Conservation (phyloP, 1,140 invertebrate genomes). For the Psix sp. region DNA sequence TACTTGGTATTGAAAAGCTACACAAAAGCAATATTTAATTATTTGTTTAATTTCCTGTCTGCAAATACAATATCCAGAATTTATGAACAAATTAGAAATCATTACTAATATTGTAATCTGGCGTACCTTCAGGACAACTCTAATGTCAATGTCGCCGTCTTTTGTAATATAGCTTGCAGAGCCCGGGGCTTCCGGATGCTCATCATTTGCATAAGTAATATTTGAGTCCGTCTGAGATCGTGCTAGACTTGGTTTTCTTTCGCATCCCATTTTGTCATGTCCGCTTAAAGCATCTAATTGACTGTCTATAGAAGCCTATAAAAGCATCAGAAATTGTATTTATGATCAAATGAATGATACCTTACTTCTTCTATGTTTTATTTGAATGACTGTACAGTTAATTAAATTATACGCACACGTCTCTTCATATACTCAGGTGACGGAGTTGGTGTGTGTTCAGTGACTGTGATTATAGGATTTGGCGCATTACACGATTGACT, state of each 20-base stretch:
- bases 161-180: slow-evolving; percentile 94
- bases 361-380: too few relatives aligned
- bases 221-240: slow-evolving; percentile 96
- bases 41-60: too few relatives aligned
- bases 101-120: too few relatives aligned
- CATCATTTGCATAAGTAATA: slow-evolving; percentile 90
- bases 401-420: slow-evolving; percentile 81
- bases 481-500: slow-evolving; percentile 77
- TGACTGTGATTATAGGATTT: slow-evolving; percentile 97
- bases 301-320: slow-evolving; percentile 86
- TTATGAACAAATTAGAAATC: too few relatives aligned
- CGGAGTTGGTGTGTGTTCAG: slow-evolving; percentile 93
- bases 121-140: slow-evolving; percentile 90
- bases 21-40: too few relatives aligned
- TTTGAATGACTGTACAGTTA: slow-evolving; percentile 7
- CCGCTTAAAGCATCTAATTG: slow-evolving; percentile 86
- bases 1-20: too few relatives aligned
- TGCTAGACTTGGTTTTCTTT: slow-evolving; percentile 84
- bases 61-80: too few relatives aligned
- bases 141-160: slow-evolving; percentile 94
- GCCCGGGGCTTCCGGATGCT: slow-evolving; percentile 90
- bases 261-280: slow-evolving; percentile 80
- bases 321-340: too few relatives aligned
- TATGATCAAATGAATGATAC: too few relatives aligned
- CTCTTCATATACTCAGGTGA: slow-evolving; percentile 88